These are phyloP conservation scores for Fragum fragum DNA, from an alignment of 2,888 invertebrate genomes.

Conservation along the genomic window DNA sequence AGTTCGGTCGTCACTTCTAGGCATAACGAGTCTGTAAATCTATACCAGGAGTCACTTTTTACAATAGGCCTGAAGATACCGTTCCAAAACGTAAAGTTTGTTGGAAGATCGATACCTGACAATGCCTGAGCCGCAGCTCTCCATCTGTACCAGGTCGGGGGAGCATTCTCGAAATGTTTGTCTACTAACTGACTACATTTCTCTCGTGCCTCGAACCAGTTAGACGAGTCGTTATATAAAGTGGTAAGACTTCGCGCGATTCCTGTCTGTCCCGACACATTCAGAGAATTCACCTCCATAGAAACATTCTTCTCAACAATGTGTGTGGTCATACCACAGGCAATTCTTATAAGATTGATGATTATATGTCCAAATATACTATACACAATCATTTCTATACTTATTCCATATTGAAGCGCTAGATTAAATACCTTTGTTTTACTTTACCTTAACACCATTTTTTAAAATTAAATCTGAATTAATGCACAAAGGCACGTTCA, in stretches of 20 bases:
- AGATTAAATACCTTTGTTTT: no score
- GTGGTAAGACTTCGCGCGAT: neutral
- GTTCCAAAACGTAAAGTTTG: slow-evolving; percentile 5
- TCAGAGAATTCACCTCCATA: neutral
- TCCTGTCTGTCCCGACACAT: neutral
- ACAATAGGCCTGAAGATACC: neutral
- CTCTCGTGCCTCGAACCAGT: slow-evolving; percentile 1
- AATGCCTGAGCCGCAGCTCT: neutral
- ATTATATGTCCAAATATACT: no score
- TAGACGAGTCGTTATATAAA: neutral
- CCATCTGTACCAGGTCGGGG: neutral
- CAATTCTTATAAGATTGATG: no score
- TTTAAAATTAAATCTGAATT: no score
- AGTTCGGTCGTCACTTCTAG: neutral
- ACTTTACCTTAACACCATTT: no score
- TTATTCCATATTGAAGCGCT: no score
- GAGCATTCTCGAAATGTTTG: neutral
- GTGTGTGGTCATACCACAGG: neutral
- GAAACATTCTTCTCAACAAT: slow-evolving; percentile 8
- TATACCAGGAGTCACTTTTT: slow-evolving; percentile 7
- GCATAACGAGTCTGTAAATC: neutral
- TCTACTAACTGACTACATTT: neutral
- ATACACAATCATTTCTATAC: no score
- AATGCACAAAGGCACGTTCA: no score
- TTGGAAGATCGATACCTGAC: neutral